phyloP scores from a whole-genome alignment of 2,113 vertebrate species.

The Microcebus jonahi region DNA sequence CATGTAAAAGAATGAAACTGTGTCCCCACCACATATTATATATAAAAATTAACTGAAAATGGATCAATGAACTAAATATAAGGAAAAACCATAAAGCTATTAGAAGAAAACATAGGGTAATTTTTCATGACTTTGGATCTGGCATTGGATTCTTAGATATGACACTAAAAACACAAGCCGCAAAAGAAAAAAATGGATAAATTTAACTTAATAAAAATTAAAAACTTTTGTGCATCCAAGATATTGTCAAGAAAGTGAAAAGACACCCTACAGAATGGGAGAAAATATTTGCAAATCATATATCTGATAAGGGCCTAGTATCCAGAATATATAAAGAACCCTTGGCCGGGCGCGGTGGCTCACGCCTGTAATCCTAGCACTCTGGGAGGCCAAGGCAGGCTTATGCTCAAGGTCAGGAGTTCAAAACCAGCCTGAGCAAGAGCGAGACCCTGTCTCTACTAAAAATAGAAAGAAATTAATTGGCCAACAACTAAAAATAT shows the following conservation, averaged over 20 bases:
- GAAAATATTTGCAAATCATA: conserved; percentile 33
- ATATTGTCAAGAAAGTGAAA: conserved; percentile 6
- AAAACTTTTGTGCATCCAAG: background rate
- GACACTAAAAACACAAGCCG: background rate
- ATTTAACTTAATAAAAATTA: conserved; percentile 1
- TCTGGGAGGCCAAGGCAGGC: too few species aligned
- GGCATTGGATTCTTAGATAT: conserved; percentile 5
- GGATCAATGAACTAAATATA: background rate
- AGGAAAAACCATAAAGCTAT: background rate
- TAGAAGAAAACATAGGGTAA: background rate
- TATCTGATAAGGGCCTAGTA: background rate
- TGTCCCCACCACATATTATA: background rate
- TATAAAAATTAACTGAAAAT: conserved; percentile 19
- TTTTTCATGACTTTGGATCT: background rate
- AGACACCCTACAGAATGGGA: background rate
- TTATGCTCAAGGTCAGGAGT: too few species aligned
- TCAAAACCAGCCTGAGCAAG: too few species aligned
- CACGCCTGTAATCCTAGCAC: too few species aligned
- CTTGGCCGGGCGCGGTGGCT: background rate
- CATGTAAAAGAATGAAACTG: background rate
- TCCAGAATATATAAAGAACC: background rate
- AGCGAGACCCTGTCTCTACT: too few species aligned
- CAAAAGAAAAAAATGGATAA: background rate
- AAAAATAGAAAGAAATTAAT: too few species aligned
- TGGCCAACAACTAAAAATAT: too few species aligned